phyloP scores from a whole-genome alignment of 2,888 invertebrate species.

The Lathronympha strigana region DNA sequence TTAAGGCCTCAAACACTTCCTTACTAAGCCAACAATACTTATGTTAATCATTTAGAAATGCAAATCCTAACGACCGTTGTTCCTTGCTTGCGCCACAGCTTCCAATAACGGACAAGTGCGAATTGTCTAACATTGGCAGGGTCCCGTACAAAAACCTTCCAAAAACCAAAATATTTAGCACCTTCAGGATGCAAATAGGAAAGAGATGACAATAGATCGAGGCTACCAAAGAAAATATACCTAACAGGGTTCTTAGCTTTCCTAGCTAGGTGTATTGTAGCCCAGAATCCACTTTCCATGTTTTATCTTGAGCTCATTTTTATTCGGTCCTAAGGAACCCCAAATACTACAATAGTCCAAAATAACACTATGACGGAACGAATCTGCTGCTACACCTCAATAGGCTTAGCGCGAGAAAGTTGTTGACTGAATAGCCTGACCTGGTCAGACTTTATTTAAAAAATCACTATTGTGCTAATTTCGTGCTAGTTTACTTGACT shows the following conservation, averaged over 20 bases:
- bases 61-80: slow-evolving; percentile 27
- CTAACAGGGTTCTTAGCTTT: too few relatives aligned
- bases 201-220: too few relatives aligned
- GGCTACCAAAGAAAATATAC: too few relatives aligned
- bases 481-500: slow-evolving; percentile 3
- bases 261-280: too few relatives aligned
- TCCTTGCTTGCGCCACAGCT: slow-evolving; percentile 22
- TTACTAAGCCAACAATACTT: slow-evolving; percentile 22
- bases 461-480: slow-evolving; percentile 10
- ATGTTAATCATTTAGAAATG: slow-evolving; percentile 27
- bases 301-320: too few relatives aligned
- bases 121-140: not conserved
- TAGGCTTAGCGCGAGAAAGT: slow-evolving; percentile 19
- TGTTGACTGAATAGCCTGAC: slow-evolving; percentile 19
- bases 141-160: not conserved
- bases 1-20: not conserved
- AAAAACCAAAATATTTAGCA: not conserved
- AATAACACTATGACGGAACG: slow-evolving; percentile 19
- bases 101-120: not conserved
- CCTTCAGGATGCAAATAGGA: too few relatives aligned
- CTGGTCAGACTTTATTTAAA: not conserved
- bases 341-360: slow-evolving; percentile 34
- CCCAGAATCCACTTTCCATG: too few relatives aligned
- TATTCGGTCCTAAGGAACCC: not conserved
- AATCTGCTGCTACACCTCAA: slow-evolving; percentile 17